phyloP scores from a whole-genome alignment of 2,797 vertebrate species.

The Crenuchus spilurus region DNA sequence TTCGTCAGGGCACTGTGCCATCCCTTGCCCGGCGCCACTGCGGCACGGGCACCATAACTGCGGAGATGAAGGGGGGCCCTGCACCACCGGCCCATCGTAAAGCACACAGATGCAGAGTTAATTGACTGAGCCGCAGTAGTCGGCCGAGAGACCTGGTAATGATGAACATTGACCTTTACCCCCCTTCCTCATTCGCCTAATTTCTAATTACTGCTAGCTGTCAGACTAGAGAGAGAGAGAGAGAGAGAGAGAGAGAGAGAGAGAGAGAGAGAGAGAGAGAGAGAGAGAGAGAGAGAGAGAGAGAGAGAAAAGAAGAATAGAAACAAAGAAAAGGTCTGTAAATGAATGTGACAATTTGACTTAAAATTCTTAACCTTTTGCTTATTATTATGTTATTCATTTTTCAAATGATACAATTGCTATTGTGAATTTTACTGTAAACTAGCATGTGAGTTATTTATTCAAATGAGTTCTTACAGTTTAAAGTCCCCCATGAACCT shows the following conservation, averaged over 20 bases:
- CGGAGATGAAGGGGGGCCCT: slow-evolving; percentile 84
- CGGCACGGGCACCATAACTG: slow-evolving; percentile 81
- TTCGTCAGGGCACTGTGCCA: slow-evolving; percentile 88
- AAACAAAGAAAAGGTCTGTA: slow-evolving; percentile 16
- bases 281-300: not conserved
- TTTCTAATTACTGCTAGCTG: slow-evolving; percentile 87
- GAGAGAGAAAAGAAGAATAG: slow-evolving; percentile 8
- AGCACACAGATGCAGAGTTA: slow-evolving; percentile 99
- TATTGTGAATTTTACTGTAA: not conserved
- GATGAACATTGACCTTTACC: slow-evolving; percentile 86
- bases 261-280: slow-evolving; percentile 12
- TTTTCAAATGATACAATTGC: no score
- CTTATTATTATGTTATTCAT: not conserved
- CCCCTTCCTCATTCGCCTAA: slow-evolving; percentile 69
- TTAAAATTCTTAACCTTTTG: slow-evolving; percentile 4
- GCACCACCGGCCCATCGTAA: slow-evolving; percentile 87
- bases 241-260: slow-evolving; percentile 21
- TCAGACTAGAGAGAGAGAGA: slow-evolving; percentile 41
- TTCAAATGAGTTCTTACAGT: not conserved
- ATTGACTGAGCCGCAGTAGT: slow-evolving; percentile 94
- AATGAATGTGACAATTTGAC: not conserved
- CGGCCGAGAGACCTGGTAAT: slow-evolving; percentile 87
- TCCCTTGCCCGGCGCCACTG: slow-evolving; percentile 80
- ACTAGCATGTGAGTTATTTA: not conserved
- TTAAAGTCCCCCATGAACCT: not conserved